phyloP scores from a whole-genome alignment of 2,888 invertebrate genomes.

The Smittia sp. region DNA sequence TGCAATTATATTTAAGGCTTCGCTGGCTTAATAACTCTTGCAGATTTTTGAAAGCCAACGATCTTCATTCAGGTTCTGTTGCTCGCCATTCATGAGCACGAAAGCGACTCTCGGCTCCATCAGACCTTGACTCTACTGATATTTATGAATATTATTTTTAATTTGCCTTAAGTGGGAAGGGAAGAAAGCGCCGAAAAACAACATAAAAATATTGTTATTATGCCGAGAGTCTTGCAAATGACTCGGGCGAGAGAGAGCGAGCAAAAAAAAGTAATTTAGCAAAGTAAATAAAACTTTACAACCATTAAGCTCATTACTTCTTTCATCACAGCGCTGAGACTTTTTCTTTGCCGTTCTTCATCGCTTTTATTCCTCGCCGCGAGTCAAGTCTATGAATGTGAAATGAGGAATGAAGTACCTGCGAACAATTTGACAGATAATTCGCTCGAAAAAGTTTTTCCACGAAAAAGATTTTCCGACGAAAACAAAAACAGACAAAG shows the following conservation, averaged over 20 bases:
- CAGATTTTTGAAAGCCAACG: not conserved
- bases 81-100: not conserved
- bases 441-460: not conserved
- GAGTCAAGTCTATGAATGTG: not conserved
- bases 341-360: not conserved
- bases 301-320: conserved; percentile 8
- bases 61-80: not conserved
- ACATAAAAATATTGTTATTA: conserved; percentile 5
- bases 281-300: conserved; percentile 26
- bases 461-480: not conserved
- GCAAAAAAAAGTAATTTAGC: not conserved
- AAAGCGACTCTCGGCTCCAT: not conserved
- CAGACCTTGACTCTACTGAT: conserved; percentile 1
- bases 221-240: not conserved
- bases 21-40: conserved; percentile 6
- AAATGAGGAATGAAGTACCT: not conserved
- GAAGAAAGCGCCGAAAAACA: not conserved
- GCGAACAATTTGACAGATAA: not conserved
- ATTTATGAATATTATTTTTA: conserved; percentile 3
- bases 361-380: too few species aligned
- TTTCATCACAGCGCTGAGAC: not conserved
- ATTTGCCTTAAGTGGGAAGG: not conserved
- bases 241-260: not conserved
- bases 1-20: conserved; percentile 23
- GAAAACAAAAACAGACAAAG: not conserved